phyloP scores from a whole-genome alignment of 2,797 vertebrate species.

The Trachops cirrhosus region DNA sequence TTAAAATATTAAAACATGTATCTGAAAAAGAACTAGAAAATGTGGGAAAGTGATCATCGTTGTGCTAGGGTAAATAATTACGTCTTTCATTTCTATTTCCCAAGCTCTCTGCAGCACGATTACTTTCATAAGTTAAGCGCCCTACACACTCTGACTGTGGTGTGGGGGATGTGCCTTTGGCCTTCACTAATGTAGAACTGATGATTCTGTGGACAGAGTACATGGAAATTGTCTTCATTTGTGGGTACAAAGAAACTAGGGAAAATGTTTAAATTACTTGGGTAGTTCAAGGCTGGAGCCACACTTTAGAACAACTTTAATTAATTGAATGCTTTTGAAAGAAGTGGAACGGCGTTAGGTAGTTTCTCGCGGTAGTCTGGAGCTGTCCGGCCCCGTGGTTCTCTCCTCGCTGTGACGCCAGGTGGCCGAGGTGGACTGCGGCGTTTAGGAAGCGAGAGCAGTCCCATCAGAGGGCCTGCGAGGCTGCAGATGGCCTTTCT shows the following conservation, averaged over 20 bases:
- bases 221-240: background rate
- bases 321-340: background rate
- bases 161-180: background rate
- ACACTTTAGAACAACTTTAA: background rate
- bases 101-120: background rate
- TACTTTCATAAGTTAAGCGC: background rate
- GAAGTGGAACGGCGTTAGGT: background rate
- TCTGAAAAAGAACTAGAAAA: background rate
- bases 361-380: background rate
- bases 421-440: too few relatives aligned
- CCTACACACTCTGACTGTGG: background rate
- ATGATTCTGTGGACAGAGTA: background rate
- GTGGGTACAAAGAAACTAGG: background rate
- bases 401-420: background rate
- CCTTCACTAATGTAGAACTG: background rate
- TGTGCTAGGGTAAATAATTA: background rate
- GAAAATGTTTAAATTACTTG: background rate
- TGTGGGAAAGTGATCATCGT: background rate
- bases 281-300: background rate
- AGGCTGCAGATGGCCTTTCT: background rate
- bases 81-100: background rate
- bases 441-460: background rate
- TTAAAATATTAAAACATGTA: background rate
- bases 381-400: background rate
- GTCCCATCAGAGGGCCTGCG: fast-evolving